Conservation (phyloP, 2,888 invertebrate species). For the Dascillus cervinus region DNA sequence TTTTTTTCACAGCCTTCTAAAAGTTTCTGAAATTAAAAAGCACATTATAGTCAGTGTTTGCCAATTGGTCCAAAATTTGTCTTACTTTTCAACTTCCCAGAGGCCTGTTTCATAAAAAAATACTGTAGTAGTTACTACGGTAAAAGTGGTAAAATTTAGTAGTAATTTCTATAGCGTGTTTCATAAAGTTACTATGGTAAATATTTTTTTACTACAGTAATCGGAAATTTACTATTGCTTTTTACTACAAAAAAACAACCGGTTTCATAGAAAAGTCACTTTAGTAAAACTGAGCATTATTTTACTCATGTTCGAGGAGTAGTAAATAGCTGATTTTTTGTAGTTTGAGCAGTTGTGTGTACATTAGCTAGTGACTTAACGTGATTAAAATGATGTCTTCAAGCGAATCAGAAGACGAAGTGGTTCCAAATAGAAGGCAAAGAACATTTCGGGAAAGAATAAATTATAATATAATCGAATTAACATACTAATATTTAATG, state of each 20-base stretch:
- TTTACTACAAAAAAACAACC: background rate
- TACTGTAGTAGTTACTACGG: background rate
- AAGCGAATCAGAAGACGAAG: background rate
- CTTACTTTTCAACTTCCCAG: too few relatives aligned
- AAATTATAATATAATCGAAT: constrained; percentile 1
- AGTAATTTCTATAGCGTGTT: background rate
- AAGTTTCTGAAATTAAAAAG: too few relatives aligned
- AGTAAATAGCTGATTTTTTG: too few relatives aligned
- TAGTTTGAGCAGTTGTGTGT: too few relatives aligned
- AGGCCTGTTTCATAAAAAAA: background rate
- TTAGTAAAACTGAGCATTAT: background rate
- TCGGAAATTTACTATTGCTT: background rate
- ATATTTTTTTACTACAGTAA: background rate
- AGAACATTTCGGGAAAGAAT: constrained; percentile 1
- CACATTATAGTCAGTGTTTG: too few relatives aligned
- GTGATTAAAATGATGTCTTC: background rate
- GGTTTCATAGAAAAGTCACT: background rate
- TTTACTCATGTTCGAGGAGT: background rate
- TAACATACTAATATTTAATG: constrained; percentile 5
- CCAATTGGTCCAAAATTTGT: too few relatives aligned
- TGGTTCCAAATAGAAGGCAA: background rate
- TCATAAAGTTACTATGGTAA: background rate
- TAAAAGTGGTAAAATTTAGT: background rate
- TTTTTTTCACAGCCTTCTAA: too few relatives aligned
- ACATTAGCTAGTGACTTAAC: too few relatives aligned